A percentile compares a stretch with the other conserved stretches of the same genome.
Evolutionary conservation across 2,113 vertebrate species (phyloP).

Genomic region (Gambusia holbrooki): DNA sequence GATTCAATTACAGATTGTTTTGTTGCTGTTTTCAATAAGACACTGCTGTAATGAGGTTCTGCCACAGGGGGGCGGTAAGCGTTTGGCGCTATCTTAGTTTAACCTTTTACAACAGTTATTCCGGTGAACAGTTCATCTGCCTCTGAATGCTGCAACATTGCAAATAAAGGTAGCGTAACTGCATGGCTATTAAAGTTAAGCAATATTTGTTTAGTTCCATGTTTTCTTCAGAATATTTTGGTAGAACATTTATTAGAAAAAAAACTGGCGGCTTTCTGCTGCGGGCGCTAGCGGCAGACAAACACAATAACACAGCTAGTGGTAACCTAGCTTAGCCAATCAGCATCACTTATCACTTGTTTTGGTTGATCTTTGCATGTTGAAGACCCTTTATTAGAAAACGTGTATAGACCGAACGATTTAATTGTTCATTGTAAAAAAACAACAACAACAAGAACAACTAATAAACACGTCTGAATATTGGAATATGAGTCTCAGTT

Average conservation of each 20-base stretch:
- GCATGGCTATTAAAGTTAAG: not conserved
- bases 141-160: conserved; percentile 46
- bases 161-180: conserved; percentile 45
- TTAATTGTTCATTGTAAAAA: no score
- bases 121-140: conserved; percentile 44
- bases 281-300: conserved; percentile 34
- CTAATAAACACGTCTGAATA: no score
- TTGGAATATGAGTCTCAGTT: no score
- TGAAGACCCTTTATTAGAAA: no score
- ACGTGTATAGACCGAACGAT: no score
- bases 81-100: not conserved
- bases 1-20: no score
- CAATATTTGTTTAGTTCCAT: not conserved
- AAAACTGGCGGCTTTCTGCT: not conserved
- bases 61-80: conserved; percentile 45
- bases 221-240: not conserved
- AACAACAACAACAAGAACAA: no score
- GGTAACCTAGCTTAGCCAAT: conserved; percentile 2
- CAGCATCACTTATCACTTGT: not conserved
- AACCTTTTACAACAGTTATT: conserved; percentile 44
- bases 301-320: conserved; percentile 5
- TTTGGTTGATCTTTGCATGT: not conserved
- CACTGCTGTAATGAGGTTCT: conserved; percentile 36
- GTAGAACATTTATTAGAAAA: not conserved
- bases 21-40: no score